A percentile compares a stretch with the other conserved stretches of the same genome.
Conservation (phyloP, 2,888 invertebrate species). For the Barypeithes pellucidus region DNA sequence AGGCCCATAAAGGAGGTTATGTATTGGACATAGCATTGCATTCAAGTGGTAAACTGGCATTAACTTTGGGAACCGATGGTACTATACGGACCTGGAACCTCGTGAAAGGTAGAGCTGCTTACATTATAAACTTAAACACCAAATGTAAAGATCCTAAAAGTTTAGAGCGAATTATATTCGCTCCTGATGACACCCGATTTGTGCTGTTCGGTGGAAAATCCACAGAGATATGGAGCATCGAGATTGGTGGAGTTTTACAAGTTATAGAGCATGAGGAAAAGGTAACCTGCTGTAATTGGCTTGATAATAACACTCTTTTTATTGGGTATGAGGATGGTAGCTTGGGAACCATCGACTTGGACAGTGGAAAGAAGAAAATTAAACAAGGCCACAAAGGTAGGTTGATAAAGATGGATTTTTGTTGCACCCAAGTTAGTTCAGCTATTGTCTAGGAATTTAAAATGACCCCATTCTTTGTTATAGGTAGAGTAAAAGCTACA, state of each 20-base stretch:
- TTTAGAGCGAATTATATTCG: slow-evolving; percentile 75
- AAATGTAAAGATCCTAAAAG: slow-evolving; percentile 73
- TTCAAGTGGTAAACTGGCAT: slow-evolving; percentile 90
- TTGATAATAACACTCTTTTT: slow-evolving; percentile 76
- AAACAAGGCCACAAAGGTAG: slow-evolving; percentile 74
- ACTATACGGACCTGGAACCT: slow-evolving; percentile 95
- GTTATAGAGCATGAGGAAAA: slow-evolving; percentile 79
- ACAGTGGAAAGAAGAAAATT: slow-evolving; percentile 70
- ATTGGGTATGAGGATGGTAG: slow-evolving; percentile 85
- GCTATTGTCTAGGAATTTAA: no score
- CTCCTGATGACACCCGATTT: slow-evolving; percentile 84
- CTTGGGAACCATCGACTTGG: slow-evolving; percentile 75
- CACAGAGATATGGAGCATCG: slow-evolving; percentile 87
- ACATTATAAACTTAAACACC: slow-evolving; percentile 87
- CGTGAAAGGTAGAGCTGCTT: slow-evolving; percentile 91
- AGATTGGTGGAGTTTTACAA: slow-evolving; percentile 82
- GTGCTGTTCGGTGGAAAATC: slow-evolving; percentile 81
- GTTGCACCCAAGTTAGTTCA: background rate
- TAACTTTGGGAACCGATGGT: slow-evolving; percentile 89
- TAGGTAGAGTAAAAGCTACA: slow-evolving; percentile 78
- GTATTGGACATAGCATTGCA: slow-evolving; percentile 87
- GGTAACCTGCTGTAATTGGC: slow-evolving; percentile 82
- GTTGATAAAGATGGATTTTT: background rate
- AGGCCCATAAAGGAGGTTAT: slow-evolving; percentile 86
- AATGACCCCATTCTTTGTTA: background rate